These are phyloP conservation scores for Scopus umbretta DNA, from an alignment of 2,113 vertebrate genomes.

Conservation along the genomic window DNA sequence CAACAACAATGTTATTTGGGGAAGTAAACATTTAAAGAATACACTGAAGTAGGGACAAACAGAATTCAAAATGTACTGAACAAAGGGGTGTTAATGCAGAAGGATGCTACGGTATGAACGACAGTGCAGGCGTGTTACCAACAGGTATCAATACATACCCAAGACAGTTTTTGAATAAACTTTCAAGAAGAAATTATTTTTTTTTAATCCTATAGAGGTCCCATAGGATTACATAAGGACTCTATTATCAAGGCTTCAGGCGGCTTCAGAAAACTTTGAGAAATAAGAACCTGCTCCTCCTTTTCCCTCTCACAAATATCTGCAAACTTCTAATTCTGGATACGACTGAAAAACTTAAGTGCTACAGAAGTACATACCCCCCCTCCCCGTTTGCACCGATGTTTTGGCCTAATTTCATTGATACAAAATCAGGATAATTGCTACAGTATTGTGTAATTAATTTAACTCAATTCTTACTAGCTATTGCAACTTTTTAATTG, in stretches of 20 bases:
- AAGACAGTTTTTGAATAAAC: not conserved
- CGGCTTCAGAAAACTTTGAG: not conserved
- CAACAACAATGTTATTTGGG: not conserved
- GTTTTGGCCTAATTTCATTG: not conserved
- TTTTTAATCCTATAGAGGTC: not conserved
- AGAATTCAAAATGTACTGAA: not conserved
- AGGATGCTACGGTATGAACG: not conserved
- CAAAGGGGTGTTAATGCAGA: not conserved
- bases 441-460: not conserved
- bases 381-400: not conserved
- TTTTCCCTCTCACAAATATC: not conserved
- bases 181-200: not conserved
- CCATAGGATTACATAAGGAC: not conserved
- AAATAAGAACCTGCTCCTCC: not conserved
- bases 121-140: not conserved
- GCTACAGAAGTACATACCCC: not conserved
- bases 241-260: not conserved
- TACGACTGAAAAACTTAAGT: not conserved
- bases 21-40: not conserved
- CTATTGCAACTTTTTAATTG: not conserved
- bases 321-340: not conserved
- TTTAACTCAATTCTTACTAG: not conserved
- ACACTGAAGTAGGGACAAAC: not conserved
- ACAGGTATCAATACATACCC: not conserved
- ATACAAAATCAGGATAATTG: not conserved